phyloP scores from a whole-genome alignment of 2,113 vertebrate species.

The Bujurquina vittata region DNA sequence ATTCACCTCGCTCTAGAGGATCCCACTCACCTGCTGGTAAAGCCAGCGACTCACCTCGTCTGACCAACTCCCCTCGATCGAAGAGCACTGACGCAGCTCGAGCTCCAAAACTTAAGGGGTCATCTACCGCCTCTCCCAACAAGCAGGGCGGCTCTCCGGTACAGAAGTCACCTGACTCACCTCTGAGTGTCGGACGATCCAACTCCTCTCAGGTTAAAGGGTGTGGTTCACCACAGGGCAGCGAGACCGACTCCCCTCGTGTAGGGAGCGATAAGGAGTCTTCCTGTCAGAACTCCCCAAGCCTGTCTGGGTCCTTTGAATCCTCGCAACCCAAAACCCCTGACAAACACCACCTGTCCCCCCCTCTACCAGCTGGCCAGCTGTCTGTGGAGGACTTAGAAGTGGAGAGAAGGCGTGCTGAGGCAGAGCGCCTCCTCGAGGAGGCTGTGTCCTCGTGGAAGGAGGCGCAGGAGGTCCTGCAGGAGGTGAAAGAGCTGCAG shows the following conservation, averaged over 20 bases:
- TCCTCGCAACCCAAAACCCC: conserved; percentile 28
- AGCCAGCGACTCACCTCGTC: conserved; percentile 27
- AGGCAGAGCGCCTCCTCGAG: conserved; percentile 89
- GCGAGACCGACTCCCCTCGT: conserved; percentile 28
- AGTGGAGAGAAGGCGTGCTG: conserved; percentile 82
- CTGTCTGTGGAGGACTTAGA: conserved; percentile 67
- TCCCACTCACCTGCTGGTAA: conserved; percentile 39
- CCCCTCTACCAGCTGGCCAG: neutral
- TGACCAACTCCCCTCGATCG: conserved; percentile 7
- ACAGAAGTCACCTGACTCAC: neutral
- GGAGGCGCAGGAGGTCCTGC: conserved; percentile 91
- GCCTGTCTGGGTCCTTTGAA: neutral
- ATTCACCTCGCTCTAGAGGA: conserved; percentile 63
- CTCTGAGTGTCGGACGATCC: conserved; percentile 1
- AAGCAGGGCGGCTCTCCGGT: conserved; percentile 36
- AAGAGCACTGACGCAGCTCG: conserved; percentile 19
- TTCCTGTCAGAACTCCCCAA: conserved; percentile 5
- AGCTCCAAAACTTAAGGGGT: conserved; percentile 27
- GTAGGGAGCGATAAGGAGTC: conserved; percentile 21
- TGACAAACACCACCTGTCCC: neutral
- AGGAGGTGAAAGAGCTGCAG: conserved; percentile 92
- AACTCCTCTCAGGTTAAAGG: conserved; percentile 43
- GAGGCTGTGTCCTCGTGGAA: conserved; percentile 92
- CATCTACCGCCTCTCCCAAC: neutral
- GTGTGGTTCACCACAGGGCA: conserved; percentile 20